Conservation (phyloP, 2,888 invertebrate species). For the Drosophila subquinaria region DNA sequence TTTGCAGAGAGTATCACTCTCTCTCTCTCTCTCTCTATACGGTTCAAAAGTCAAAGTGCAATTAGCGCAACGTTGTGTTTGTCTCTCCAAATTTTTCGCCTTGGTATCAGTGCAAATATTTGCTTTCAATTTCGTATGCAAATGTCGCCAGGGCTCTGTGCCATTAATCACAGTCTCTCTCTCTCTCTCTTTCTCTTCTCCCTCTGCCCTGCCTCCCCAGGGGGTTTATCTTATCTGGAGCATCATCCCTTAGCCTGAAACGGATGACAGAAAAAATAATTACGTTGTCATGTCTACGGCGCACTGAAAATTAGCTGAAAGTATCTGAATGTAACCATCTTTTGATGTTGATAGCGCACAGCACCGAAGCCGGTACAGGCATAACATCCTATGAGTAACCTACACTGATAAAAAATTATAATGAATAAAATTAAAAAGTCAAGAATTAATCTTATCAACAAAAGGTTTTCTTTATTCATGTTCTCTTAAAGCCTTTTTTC, state of each 20-base stretch:
- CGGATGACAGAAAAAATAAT: conserved; percentile 74
- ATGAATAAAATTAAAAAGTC: background rate
- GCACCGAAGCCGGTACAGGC: conserved; percentile 6
- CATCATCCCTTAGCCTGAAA: conserved; percentile 42
- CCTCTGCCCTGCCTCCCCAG: background rate
- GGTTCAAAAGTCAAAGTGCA: conserved; percentile 78
- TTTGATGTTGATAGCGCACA: conserved; percentile 68
- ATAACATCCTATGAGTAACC: background rate
- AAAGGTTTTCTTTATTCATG: too few relatives aligned
- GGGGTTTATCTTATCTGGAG: conserved; percentile 42
- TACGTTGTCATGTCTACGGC: conserved; percentile 80
- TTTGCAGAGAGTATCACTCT: conserved; percentile 4
- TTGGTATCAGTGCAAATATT: conserved; percentile 75
- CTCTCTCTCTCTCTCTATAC: conserved; percentile 16
- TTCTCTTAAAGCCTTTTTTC: background rate
- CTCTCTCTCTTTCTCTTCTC: background rate
- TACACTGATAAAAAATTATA: background rate
- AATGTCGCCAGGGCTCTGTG: conserved; percentile 61
- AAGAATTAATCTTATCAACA: background rate
- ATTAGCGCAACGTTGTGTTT: conserved; percentile 58
- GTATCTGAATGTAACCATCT: conserved; percentile 72
- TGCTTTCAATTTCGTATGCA: conserved; percentile 82
- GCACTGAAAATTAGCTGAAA: conserved; percentile 78
- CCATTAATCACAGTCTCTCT: conserved; percentile 58
- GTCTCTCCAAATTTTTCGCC: conserved; percentile 15